Base-by-base conservation (phyloP, 2,113 vertebrate genomes). In the Pituophis catenifer region DNA sequence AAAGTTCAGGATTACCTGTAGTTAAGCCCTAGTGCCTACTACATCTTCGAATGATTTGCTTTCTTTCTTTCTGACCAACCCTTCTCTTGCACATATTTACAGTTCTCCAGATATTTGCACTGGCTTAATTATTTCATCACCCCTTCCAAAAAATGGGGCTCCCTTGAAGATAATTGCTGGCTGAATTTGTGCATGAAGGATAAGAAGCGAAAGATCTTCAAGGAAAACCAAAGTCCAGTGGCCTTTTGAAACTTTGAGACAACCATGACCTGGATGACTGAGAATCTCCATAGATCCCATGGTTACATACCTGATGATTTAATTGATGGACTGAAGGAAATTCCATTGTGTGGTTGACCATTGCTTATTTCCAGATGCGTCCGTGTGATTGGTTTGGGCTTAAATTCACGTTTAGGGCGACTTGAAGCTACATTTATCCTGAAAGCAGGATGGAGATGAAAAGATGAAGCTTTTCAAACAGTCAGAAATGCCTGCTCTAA, bases 391-490 rank as follows among this genome's bases (percentile, higher is more conserved):
- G 98, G 98, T 95, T 98, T 98, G 86, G 98, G 97, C 93, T 97
- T 98, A 93, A 98, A 99, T 88, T 99, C 98, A 65, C 97, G 97
- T 94, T 96, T 98, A 91, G 98, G 98, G n/a, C 96, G 95, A 89
- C 93, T 97, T 93, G 98, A 98, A 9, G 98, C 98, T 57, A 97
- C 92, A 11, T 98, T 96, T 95, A 99, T 99, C 95, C 99, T 99
- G 97, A 13, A 95, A 97, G 2, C 95, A 50, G 96, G 11, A 95
- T 52, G 62, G 29, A 81, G 17, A 81, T 91, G 90, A 10, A 93
- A 26, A 19, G 1, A 15, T 54, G 57, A 94, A 90, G 38, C 86
- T 29, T 86, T 91, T 3, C 89, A 1, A 94, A 91, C 88, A 13
- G 86, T 0, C 91, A 3, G 1, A 88, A 15, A 12, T 8, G 92